A percentile compares a stretch with the other conserved stretches of the same genome.
Evolutionary conservation across 2,888 invertebrate species (phyloP).

Genomic region (Eutolmus rufibarbis): DNA sequence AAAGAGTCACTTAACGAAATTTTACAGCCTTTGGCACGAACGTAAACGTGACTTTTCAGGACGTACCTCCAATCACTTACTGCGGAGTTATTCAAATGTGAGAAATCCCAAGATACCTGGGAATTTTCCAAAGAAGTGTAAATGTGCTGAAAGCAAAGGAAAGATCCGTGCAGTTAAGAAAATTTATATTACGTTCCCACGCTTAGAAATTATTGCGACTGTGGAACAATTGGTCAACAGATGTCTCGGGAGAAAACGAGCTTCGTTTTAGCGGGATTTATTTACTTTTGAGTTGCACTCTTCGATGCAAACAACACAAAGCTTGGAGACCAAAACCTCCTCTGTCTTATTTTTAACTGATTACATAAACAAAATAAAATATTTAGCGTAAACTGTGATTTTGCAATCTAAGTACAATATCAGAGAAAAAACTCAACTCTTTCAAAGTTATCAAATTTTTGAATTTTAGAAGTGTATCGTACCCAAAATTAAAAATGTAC

Average conservation of each 20-base stretch:
- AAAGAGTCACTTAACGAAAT: background rate
- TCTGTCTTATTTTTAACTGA: background rate
- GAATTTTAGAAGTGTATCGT: too few relatives aligned
- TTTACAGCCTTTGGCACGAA: background rate
- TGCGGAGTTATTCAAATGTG: background rate
- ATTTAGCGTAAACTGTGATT: too few relatives aligned
- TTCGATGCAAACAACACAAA: background rate
- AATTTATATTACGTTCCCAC: background rate
- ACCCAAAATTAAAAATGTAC: too few relatives aligned
- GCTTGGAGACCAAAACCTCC: background rate
- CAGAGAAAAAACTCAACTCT: too few relatives aligned
- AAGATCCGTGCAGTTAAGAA: background rate
- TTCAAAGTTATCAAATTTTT: too few relatives aligned
- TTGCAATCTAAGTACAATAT: too few relatives aligned
- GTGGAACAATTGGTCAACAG: background rate
- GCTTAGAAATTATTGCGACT: background rate
- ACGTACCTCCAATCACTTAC: conserved; percentile 1
- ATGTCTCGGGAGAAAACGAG: background rate
- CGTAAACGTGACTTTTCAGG: conserved; percentile 12
- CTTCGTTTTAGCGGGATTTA: background rate
- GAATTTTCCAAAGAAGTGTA: background rate
- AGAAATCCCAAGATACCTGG: background rate
- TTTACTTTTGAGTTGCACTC: background rate
- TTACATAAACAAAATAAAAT: background rate
- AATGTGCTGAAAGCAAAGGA: background rate